These are phyloP conservation scores for Cygnus atratus DNA, from an alignment of 2,113 vertebrate genomes.

Conservation along the genomic window DNA sequence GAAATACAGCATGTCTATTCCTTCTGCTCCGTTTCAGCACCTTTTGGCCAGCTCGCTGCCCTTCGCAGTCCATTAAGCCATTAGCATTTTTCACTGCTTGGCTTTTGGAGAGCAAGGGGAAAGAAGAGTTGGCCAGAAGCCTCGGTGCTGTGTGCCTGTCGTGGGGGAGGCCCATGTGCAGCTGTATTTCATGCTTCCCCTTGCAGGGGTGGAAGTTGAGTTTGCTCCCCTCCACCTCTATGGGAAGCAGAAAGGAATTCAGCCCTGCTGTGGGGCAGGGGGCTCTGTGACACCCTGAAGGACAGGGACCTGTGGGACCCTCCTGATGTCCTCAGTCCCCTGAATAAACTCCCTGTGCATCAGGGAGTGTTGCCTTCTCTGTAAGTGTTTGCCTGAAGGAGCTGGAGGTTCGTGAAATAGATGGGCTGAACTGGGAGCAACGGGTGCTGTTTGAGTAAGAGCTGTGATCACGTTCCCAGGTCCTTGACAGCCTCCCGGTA, in stretches of 20 bases:
- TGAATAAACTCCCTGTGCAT: background rate
- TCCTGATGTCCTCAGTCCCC: background rate
- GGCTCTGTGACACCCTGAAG: background rate
- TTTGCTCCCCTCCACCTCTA: background rate
- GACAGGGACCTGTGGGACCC: background rate
- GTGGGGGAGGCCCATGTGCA: accelerated
- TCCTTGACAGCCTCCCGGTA: background rate
- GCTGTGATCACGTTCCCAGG: background rate
- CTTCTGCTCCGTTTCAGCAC: background rate
- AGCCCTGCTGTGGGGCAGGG: background rate
- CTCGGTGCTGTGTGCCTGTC: background rate
- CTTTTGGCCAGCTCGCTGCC: background rate
- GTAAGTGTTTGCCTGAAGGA: background rate
- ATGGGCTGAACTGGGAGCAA: background rate
- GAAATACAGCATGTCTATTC: background rate
- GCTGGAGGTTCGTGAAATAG: background rate
- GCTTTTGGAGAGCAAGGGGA: background rate
- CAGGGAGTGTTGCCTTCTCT: background rate
- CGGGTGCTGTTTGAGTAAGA: background rate
- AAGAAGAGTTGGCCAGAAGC: background rate
- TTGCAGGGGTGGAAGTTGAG: background rate
- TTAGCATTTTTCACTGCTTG: background rate
- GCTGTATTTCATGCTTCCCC: background rate
- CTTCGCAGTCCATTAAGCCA: background rate
- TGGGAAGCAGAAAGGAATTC: background rate